Evolutionary conservation across 2,797 vertebrate species (phyloP).

Genomic region (Orientallactaga sibirica): DNA sequence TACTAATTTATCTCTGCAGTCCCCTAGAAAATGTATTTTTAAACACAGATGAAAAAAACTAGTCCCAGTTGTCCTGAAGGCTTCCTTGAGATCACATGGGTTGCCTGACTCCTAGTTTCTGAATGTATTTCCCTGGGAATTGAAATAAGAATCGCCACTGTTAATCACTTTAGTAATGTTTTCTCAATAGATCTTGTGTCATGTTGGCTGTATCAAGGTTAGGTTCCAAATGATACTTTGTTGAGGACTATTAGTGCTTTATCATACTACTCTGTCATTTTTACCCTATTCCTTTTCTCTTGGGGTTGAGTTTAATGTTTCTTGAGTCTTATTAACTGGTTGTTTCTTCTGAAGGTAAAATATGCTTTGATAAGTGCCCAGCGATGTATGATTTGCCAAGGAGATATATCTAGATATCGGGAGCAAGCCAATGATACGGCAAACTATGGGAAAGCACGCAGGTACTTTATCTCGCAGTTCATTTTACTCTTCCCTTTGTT

Average conservation of each 20-base stretch:
- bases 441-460: conserved; percentile 99
- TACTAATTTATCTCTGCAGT: background rate
- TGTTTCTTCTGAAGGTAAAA: conserved; percentile 92
- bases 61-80: background rate
- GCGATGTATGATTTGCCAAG: conserved; percentile 98
- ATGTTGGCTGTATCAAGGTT: background rate
- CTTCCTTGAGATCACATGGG: background rate
- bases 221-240: conserved; percentile 19
- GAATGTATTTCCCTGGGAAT: conserved; percentile 26
- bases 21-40: conserved; percentile 34
- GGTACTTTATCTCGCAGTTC: conserved; percentile 87
- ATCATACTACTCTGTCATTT: conserved; percentile 43
- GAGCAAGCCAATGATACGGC: conserved; percentile 97
- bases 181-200: conserved; percentile 31
- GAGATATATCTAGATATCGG: conserved; percentile 97
- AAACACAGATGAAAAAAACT: conserved; percentile 38
- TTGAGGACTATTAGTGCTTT: conserved; percentile 14
- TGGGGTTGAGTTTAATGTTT: conserved; percentile 58
- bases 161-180: background rate
- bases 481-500: conserved; percentile 16
- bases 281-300: conserved; percentile 39
- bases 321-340: conserved; percentile 52
- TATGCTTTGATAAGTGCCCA: conserved; percentile 98
- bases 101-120: conserved; percentile 22
- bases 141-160: conserved; percentile 12